Evolutionary conservation across 2,888 invertebrate species (phyloP).

Genomic region (Halictus quadricinctus): DNA sequence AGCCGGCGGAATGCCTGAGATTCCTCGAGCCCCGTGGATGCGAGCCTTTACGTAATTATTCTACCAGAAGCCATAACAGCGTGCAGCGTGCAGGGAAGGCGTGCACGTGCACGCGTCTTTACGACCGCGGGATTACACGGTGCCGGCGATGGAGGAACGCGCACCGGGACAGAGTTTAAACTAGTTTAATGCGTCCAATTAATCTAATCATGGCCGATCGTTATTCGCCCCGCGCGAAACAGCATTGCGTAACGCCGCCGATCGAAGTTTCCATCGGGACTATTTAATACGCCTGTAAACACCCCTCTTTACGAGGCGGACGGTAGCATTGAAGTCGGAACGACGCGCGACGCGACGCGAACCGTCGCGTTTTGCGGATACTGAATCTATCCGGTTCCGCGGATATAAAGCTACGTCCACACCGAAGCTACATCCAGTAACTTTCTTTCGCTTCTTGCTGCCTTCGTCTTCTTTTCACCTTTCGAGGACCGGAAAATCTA

Average conservation of each 20-base stretch:
- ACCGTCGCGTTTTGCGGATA: not conserved
- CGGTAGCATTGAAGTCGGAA: not conserved
- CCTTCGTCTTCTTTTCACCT: too few species aligned
- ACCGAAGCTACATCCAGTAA: not conserved
- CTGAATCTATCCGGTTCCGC: not conserved
- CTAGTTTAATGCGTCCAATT: conserved; percentile 73
- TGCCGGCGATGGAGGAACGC: conserved; percentile 33
- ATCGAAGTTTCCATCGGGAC: conserved; percentile 47
- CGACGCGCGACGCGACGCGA: not conserved
- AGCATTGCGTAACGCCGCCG: conserved; percentile 58
- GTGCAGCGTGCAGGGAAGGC: not conserved
- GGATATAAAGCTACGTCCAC: not conserved
- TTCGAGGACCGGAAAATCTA: too few species aligned
- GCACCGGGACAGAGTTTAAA: conserved; percentile 53
- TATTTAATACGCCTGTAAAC: conserved; percentile 53
- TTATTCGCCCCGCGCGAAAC: conserved; percentile 58
- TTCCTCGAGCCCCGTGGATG: not conserved
- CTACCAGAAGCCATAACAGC: conserved; percentile 32
- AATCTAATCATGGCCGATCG: conserved; percentile 72
- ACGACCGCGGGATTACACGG: conserved; percentile 47
- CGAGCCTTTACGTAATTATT: conserved; percentile 38
- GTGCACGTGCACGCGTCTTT: conserved; percentile 29
- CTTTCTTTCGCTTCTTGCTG: too few species aligned
- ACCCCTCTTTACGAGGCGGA: conserved; percentile 18
- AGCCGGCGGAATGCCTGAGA: not conserved